A percentile compares a stretch with the other conserved stretches of the same genome.
Evolutionary conservation across 2,888 invertebrate genomes (phyloP).

Genomic region (Notodromas monacha): DNA sequence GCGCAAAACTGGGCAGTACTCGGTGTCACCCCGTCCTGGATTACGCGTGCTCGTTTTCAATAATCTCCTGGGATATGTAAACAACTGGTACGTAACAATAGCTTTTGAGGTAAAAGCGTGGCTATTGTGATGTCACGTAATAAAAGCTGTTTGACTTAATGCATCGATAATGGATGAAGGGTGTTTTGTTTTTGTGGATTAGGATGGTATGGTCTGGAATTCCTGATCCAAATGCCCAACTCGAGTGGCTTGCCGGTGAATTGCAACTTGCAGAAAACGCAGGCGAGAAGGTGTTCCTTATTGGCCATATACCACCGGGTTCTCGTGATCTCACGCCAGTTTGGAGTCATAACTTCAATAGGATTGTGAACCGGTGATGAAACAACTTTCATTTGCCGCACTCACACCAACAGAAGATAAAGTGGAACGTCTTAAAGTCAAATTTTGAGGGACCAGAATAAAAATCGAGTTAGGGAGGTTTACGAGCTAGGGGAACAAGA

Average conservation of each 20-base stretch:
- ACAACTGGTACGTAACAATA: not conserved
- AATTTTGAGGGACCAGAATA: too few relatives aligned
- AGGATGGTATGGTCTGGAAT: too few relatives aligned
- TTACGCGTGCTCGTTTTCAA: not conserved
- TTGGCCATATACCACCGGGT: slow-evolving; percentile 21
- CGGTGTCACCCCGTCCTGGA: slow-evolving; percentile 1
- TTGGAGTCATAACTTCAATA: slow-evolving; percentile 18
- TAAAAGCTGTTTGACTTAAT: too few relatives aligned
- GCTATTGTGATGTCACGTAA: too few relatives aligned
- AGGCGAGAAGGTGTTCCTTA: slow-evolving; percentile 19
- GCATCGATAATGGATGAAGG: too few relatives aligned
- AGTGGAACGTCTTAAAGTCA: too few relatives aligned
- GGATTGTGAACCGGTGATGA: slow-evolving; percentile 13
- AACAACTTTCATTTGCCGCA: too few relatives aligned
- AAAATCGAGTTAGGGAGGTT: too few relatives aligned
- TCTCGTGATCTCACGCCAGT: slow-evolving; percentile 16
- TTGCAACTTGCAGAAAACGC: slow-evolving; percentile 18
- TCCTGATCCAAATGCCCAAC: slow-evolving; percentile 21
- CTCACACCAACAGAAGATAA: too few relatives aligned
- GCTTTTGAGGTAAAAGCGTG: too few relatives aligned
- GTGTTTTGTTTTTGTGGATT: too few relatives aligned
- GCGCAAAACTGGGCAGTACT: slow-evolving; percentile 7
- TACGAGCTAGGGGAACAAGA: too few relatives aligned
- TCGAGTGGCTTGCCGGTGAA: slow-evolving; percentile 20
- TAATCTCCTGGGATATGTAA: not conserved